phyloP scores from a whole-genome alignment of 2,797 vertebrate species.

The Limosa lapponica region DNA sequence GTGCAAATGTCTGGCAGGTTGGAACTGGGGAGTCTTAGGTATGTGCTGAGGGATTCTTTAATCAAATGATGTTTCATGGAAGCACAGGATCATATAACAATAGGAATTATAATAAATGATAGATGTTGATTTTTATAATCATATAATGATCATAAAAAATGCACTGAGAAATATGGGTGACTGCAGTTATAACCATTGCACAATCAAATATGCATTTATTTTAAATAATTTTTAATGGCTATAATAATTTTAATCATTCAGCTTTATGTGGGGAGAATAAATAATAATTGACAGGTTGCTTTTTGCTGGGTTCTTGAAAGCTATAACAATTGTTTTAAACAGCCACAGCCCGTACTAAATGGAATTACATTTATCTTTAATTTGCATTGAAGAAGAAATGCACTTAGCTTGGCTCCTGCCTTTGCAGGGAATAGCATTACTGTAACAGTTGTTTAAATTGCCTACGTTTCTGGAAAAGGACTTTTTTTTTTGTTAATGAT shows the following conservation, averaged over 20 bases:
- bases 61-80: not conserved
- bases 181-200: not conserved
- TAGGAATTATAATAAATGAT: not conserved
- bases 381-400: not conserved
- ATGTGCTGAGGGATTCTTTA: not conserved
- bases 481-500: not conserved
- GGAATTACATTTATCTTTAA: not conserved
- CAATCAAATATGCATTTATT: not conserved
- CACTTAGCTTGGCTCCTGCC: not conserved
- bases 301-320: not conserved
- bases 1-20: not conserved
- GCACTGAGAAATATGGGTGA: not conserved
- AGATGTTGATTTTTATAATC: not conserved
- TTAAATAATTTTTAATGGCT: not conserved
- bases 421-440: not conserved
- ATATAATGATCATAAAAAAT: not conserved
- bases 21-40: not conserved
- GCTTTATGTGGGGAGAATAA: not conserved
- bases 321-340: not conserved
- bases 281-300: not conserved
- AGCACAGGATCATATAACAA: not conserved
- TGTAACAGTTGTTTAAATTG: not conserved
- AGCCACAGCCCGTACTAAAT: not conserved
- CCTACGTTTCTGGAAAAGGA: not conserved
- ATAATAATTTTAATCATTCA: not conserved